Percentiles rank a stretch among this genome's conserved stretches.
phyloP scores from a whole-genome alignment of 2,797 vertebrate genomes.

The Menidia menidia region DNA sequence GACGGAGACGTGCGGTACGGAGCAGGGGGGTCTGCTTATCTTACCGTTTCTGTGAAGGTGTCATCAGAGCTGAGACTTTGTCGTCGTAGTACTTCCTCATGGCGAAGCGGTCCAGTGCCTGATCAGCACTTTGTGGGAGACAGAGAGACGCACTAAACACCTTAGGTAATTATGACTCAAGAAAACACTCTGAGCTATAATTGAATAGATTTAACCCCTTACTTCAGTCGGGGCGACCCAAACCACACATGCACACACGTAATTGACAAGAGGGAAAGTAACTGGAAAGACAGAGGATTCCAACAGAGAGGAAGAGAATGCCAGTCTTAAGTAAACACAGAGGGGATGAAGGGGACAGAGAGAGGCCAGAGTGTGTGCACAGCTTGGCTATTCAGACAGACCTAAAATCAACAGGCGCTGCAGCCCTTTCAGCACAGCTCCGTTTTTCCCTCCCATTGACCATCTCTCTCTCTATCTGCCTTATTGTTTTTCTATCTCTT shows the following conservation, averaged over 20 bases:
- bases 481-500: slow-evolving; percentile 71
- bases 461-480: slow-evolving; percentile 43
- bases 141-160: slow-evolving; percentile 60
- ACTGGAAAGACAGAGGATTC: slow-evolving; percentile 73
- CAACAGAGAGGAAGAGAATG: slow-evolving; percentile 81
- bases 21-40: slow-evolving; percentile 52
- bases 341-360: slow-evolving; percentile 67
- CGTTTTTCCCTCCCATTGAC: slow-evolving; percentile 39
- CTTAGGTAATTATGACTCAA: slow-evolving; percentile 69
- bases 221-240: slow-evolving; percentile 56
- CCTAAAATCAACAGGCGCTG: slow-evolving; percentile 78
- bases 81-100: slow-evolving; percentile 99
- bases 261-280: slow-evolving; percentile 73
- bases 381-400: slow-evolving; percentile 76
- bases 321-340: slow-evolving; percentile 78
- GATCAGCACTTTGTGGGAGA: slow-evolving; percentile 89
- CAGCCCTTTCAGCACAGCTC: slow-evolving; percentile 68
- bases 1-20: slow-evolving; percentile 18
- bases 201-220: slow-evolving; percentile 59
- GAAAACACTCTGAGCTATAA: slow-evolving; percentile 63
- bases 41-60: slow-evolving; percentile 96
- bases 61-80: slow-evolving; percentile 94
- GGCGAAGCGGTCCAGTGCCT: slow-evolving; percentile 95
- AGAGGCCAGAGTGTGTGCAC: slow-evolving; percentile 76
- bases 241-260: slow-evolving; percentile 47